Evolutionary conservation across 2,797 vertebrate species (phyloP).

Genomic region (Serranus cabrilla): DNA sequence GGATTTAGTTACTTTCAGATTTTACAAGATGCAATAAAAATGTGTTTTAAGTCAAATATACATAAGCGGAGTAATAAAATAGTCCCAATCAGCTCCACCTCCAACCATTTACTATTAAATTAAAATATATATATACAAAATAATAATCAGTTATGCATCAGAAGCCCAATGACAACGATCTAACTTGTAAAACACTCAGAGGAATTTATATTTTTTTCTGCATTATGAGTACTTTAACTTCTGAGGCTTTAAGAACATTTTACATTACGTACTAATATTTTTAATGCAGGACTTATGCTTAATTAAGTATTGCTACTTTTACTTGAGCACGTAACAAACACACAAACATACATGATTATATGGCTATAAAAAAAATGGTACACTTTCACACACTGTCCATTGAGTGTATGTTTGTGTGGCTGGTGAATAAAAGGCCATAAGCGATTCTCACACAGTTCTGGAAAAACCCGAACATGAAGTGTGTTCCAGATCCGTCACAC

Average conservation of each 20-base stretch:
- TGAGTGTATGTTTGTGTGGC: not conserved
- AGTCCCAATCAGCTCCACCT: no score
- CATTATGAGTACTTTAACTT: not conserved
- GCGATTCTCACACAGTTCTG: not conserved
- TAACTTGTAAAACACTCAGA: no score
- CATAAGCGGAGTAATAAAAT: no score
- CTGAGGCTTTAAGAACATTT: not conserved
- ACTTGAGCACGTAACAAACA: no score
- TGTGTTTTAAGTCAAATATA: no score
- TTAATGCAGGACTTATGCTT: not conserved
- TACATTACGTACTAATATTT: not conserved
- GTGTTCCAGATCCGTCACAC: conserved; percentile 4
- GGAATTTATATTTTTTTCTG: not conserved
- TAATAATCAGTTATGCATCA: no score
- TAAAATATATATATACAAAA: no score
- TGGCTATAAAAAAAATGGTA: not conserved
- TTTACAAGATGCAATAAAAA: not conserved
- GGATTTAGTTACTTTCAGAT: not conserved
- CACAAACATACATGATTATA: not conserved
- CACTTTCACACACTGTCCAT: not conserved
- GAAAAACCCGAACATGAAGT: conserved; percentile 2
- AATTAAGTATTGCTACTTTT: no score
- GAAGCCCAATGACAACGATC: no score
- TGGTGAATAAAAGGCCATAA: no score
- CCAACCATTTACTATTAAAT: no score